Evolutionary conservation across 2,888 invertebrate species (phyloP), one percentile per base, ranked within the genome.

Genomic region (Macropis europaea): DNA sequence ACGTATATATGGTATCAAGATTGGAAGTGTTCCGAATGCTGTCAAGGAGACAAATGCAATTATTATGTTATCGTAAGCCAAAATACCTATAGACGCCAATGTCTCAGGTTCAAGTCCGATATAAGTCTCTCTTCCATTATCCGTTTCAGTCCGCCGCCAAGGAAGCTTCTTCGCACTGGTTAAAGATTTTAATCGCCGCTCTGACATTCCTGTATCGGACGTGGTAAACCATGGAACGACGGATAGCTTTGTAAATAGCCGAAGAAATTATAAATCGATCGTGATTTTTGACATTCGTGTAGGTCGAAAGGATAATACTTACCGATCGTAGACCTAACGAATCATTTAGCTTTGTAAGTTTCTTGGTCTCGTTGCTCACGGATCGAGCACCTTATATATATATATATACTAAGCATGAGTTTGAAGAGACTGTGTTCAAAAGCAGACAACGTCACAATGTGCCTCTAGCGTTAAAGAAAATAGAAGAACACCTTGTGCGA

Each of bases 1-100:
- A 96, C 97, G 0, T 94, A 97, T 84, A 96, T 97, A 82, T 97
- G 97, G 97, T 99, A 98, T 86, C 95, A 97, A 87, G 98, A 99
- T 90, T 99, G 98, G 99, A 94, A 95, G 76, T 99, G 98, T 90
- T 95, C 96, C 0, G 97, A 98, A 89, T 99, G 98, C 90, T 99
- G 99, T 88, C 95, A 95, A 86, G 98, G 98, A 52, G 98, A 99
- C 90, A 93, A 97, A 59, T 99, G 98, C 90, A 99, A 99, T 90
- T 98, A 96, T 89, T 99, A 94, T 90, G 94, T 97, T 52, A 96
- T 98, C 88, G 98, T 98, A 92, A 96, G 97, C 94, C 84, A 40
- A 22, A 15, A 9, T 17, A 32, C 22, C 15, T 4, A 5, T 22
- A 9, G 1, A 43, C 5, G 1, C 5, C 28, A 13, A 15, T 6